A percentile compares a stretch with the other conserved stretches of the same genome.
Evolutionary conservation across 1,140 invertebrate species (phyloP).

Genomic region (Formica exsecta): DNA sequence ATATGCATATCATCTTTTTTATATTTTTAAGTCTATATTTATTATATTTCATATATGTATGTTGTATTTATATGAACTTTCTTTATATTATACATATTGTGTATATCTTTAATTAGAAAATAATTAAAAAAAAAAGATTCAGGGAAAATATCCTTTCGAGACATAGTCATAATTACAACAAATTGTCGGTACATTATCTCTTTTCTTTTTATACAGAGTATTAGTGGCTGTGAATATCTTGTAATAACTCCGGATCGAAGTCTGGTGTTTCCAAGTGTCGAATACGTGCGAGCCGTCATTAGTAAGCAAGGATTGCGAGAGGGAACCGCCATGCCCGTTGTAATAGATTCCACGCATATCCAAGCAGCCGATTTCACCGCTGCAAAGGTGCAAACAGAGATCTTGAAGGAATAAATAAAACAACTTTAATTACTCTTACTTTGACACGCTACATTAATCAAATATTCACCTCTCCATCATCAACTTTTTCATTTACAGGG

Average conservation of each 20-base stretch:
- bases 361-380: slow-evolving; percentile 92
- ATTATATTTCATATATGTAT: neutral
- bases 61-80: neutral
- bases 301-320: slow-evolving; percentile 90
- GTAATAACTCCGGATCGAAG: slow-evolving; percentile 91
- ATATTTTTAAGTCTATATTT: neutral
- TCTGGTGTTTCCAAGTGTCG: slow-evolving; percentile 92
- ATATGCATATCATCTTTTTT: neutral
- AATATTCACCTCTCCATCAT: slow-evolving; percentile 17
- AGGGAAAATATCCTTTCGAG: neutral
- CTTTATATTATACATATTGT: neutral
- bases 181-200: neutral
- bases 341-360: slow-evolving; percentile 92
- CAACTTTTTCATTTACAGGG: slow-evolving; percentile 86
- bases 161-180: neutral
- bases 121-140: neutral
- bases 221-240: slow-evolving; percentile 89
- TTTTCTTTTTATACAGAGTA: slow-evolving; percentile 84
- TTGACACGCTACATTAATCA: slow-evolving; percentile 9
- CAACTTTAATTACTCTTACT: no score
- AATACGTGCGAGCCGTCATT: slow-evolving; percentile 91
- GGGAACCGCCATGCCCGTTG: slow-evolving; percentile 89
- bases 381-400: slow-evolving; percentile 88
- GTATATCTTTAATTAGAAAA: neutral
- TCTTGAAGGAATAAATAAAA: neutral